phyloP scores from a whole-genome alignment of 2,797 vertebrate genomes.

The Xiphophorus birchmanni region DNA sequence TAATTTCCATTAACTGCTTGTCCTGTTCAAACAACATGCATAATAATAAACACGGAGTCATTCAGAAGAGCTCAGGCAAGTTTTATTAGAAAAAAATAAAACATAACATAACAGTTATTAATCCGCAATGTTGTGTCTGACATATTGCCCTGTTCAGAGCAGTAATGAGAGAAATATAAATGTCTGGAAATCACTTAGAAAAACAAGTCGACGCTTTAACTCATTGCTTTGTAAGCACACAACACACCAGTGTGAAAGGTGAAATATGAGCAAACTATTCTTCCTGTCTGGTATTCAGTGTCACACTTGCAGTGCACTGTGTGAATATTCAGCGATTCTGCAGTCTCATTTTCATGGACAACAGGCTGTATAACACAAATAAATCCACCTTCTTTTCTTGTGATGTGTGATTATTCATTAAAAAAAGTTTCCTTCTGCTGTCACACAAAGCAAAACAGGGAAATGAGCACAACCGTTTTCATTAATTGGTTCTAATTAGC shows the following conservation, averaged over 20 bases:
- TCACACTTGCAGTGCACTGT: neutral
- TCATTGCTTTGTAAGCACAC: slow-evolving; percentile 52
- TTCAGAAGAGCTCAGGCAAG: neutral
- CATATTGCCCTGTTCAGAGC: slow-evolving; percentile 5
- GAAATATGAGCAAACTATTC: slow-evolving; percentile 42
- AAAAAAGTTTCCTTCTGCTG: slow-evolving; percentile 11
- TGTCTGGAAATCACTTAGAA: slow-evolving; percentile 32
- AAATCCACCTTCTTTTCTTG: slow-evolving; percentile 10
- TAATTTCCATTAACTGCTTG: slow-evolving; percentile 16
- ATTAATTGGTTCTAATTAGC: slow-evolving; percentile 10
- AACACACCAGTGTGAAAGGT: slow-evolving; percentile 54
- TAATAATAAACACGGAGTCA: neutral
- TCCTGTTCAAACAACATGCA: slow-evolving; percentile 12
- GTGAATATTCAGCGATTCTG: slow-evolving; percentile 3
- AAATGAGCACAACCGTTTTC: neutral
- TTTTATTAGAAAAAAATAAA: neutral
- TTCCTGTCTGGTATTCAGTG: slow-evolving; percentile 41
- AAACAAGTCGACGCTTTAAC: slow-evolving; percentile 34
- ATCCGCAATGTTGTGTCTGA: slow-evolving; percentile 33
- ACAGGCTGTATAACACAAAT: neutral
- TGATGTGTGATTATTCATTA: slow-evolving; percentile 9
- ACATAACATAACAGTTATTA: slow-evolving; percentile 19
- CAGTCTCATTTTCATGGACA: slow-evolving; percentile 5
- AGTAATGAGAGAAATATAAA: slow-evolving; percentile 37
- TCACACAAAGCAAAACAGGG: slow-evolving; percentile 1